Percentiles rank a stretch among this genome's conserved stretches.
phyloP scores from a whole-genome alignment of 1,140 invertebrate species.

The Pseudoatta argentina region DNA sequence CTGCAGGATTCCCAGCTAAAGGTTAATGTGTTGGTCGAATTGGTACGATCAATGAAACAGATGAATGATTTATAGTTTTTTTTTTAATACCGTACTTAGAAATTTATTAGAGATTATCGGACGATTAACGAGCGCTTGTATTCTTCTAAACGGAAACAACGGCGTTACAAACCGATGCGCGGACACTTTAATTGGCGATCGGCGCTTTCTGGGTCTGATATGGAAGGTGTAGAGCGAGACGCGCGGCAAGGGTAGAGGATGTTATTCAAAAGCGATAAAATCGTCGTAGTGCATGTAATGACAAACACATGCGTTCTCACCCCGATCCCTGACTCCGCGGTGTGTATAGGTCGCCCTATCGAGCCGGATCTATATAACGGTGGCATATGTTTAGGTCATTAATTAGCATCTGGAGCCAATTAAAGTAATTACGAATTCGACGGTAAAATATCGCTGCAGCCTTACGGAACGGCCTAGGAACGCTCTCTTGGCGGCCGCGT shows the following conservation, averaged over 20 bases:
- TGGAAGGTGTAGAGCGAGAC: constrained; percentile 10
- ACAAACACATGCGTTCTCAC: constrained; percentile 82
- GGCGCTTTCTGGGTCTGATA: constrained; percentile 39
- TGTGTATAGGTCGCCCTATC: constrained; percentile 72
- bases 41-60: constrained; percentile 13
- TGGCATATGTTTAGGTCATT: constrained; percentile 84
- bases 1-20: constrained; percentile 3
- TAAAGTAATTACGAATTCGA: constrained; percentile 84
- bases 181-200: constrained; percentile 44
- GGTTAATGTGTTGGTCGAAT: constrained; percentile 5
- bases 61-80: neutral
- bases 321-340: constrained; percentile 58
- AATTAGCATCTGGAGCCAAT: constrained; percentile 85
- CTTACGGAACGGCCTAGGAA: constrained; percentile 33
- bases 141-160: neutral
- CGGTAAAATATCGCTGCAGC: constrained; percentile 78
- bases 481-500: constrained; percentile 14
- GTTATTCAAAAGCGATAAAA: constrained; percentile 76
- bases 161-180: constrained; percentile 17
- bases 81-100: neutral
- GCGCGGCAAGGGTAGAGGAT: constrained; percentile 29
- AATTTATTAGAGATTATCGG: constrained; percentile 19
- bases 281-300: constrained; percentile 81
- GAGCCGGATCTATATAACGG: constrained; percentile 77
- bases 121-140: constrained; percentile 5